Percentiles rank a stretch among this genome's conserved stretches.
Evolutionary conservation across 2,888 invertebrate genomes (phyloP).

Genomic region (Agrilus biguttatus): DNA sequence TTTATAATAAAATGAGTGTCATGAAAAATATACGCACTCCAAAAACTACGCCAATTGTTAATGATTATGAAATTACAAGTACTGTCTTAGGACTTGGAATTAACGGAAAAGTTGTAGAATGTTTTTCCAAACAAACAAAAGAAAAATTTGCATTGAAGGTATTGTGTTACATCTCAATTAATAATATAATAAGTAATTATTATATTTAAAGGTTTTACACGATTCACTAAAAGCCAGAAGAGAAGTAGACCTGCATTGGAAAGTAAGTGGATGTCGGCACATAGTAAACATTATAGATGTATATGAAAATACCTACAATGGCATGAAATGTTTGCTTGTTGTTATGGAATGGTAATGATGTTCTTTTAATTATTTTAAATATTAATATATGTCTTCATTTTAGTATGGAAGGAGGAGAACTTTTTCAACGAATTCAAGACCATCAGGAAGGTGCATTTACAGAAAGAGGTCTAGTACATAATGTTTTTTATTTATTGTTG

Average conservation of each 20-base stretch:
- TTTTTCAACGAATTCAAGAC: slow-evolving; percentile 94
- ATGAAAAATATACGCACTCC: slow-evolving; percentile 31
- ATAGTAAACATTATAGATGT: slow-evolving; percentile 89
- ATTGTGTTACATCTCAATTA: slow-evolving; percentile 9
- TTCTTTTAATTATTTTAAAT: not conserved
- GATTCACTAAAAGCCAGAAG: slow-evolving; percentile 86
- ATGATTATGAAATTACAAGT: slow-evolving; percentile 85
- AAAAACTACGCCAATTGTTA: slow-evolving; percentile 70
- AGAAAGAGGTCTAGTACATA: slow-evolving; percentile 51
- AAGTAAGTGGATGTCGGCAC: slow-evolving; percentile 78
- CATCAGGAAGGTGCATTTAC: slow-evolving; percentile 90
- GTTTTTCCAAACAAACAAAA: slow-evolving; percentile 60
- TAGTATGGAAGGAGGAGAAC: slow-evolving; percentile 95
- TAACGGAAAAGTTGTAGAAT: slow-evolving; percentile 97
- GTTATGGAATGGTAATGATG: slow-evolving; percentile 90
- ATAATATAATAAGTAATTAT: not conserved
- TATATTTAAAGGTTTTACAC: slow-evolving; percentile 54
- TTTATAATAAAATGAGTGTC: slow-evolving; percentile 10
- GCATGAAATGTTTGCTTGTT: slow-evolving; percentile 81
- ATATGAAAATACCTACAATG: slow-evolving; percentile 91
- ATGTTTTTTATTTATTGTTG: not conserved
- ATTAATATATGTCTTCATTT: slow-evolving; percentile 12
- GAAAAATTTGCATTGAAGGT: slow-evolving; percentile 88
- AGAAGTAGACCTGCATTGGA: slow-evolving; percentile 93
- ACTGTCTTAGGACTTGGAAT: slow-evolving; percentile 93